Percentiles rank a stretch among this genome's conserved stretches.
phyloP scores from a whole-genome alignment of 1,140 invertebrate species.

The Uloborus diversus region DNA sequence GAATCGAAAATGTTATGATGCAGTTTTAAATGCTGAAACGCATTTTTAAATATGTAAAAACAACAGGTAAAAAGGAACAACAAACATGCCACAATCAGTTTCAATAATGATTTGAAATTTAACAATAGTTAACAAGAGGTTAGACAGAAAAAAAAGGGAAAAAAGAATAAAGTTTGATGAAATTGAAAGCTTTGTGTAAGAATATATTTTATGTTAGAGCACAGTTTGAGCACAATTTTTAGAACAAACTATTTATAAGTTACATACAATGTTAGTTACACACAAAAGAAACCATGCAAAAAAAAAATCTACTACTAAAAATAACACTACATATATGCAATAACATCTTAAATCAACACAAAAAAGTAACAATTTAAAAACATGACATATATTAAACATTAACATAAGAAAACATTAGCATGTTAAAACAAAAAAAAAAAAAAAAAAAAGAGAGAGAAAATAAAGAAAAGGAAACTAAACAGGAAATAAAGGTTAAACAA shows the following conservation, averaged over 20 bases:
- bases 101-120: constrained; percentile 6
- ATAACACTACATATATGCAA: not conserved
- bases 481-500: not conserved
- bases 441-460: not conserved
- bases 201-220: no score
- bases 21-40: not conserved
- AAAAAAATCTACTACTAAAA: not conserved
- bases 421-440: not conserved
- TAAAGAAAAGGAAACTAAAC: not conserved
- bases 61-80: constrained; percentile 25
- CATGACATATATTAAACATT: not conserved
- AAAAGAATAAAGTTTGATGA: no score
- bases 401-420: no score
- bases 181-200: not conserved
- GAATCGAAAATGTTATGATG: not conserved
- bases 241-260: no score
- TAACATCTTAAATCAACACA: not conserved
- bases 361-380: not conserved
- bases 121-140: not conserved
- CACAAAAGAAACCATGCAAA: not conserved
- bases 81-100: constrained; percentile 55
- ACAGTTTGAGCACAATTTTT: no score
- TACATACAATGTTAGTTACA: no score
- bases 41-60: not conserved
- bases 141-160: not conserved